Evolutionary conservation across 1,140 invertebrate genomes (phyloP).

Genomic region (Eupristina koningsbergeri): DNA sequence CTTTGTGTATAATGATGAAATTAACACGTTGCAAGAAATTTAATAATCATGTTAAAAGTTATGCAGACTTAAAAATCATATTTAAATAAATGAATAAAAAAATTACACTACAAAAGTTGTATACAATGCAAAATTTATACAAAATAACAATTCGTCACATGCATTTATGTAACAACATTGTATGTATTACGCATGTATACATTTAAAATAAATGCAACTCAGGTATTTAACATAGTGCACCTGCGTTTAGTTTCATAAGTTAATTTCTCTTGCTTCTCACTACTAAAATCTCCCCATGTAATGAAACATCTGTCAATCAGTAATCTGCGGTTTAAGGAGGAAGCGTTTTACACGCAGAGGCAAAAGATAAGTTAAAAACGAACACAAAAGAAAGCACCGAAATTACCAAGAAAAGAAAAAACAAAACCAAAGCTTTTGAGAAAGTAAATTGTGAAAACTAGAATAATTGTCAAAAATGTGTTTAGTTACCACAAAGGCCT

Average conservation of each 20-base stretch:
- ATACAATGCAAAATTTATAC: background rate
- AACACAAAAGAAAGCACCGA: background rate
- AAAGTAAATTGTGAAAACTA: background rate
- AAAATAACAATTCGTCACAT: background rate
- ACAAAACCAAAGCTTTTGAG: background rate
- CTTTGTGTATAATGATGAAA: background rate
- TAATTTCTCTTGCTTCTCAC: background rate
- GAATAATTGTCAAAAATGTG: no score
- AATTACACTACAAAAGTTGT: background rate
- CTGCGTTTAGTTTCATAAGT: background rate
- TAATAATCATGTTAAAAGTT: background rate
- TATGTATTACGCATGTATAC: no score
- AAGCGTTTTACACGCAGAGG: background rate
- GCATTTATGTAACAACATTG: background rate
- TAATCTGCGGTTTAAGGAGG: background rate
- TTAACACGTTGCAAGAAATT: background rate
- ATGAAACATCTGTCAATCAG: slow-evolving; percentile 46
- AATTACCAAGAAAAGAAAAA: background rate
- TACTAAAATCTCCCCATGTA: slow-evolving; percentile 25
- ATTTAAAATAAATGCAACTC: slow-evolving; percentile 9
- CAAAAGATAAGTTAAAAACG: background rate
- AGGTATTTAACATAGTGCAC: slow-evolving; percentile 18
- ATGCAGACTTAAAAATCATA: background rate
- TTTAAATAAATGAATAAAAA: background rate
- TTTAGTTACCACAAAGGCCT: no score